Evolutionary conservation across 2,113 vertebrate genomes (phyloP).

Genomic region (Cyprinodon tularosa): DNA sequence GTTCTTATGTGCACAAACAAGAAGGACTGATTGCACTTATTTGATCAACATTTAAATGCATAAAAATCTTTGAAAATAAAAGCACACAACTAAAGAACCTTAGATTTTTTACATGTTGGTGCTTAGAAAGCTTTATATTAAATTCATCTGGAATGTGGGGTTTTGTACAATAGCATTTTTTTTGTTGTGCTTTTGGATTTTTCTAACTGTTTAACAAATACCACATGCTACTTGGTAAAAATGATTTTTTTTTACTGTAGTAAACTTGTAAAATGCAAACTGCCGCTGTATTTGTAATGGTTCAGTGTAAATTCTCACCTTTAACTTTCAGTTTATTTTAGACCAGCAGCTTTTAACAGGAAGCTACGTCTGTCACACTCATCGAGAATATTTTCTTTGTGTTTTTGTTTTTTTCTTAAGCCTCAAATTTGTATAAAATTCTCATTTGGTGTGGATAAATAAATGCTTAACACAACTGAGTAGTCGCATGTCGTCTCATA

Average conservation of each 20-base stretch:
- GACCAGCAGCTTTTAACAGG: background rate
- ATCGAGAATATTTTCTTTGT: background rate
- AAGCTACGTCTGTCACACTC: background rate
- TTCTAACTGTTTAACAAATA: constrained; percentile 59
- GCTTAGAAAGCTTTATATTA: constrained; percentile 46
- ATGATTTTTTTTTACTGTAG: constrained; percentile 14
- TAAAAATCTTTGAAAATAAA: constrained; percentile 17
- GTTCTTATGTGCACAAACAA: background rate
- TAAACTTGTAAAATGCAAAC: constrained; percentile 57
- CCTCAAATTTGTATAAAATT: constrained; percentile 25
- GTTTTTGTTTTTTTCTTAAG: background rate
- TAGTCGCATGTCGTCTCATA: background rate
- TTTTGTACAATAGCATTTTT: constrained; percentile 67
- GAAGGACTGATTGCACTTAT: background rate
- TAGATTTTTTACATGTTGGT: constrained; percentile 19
- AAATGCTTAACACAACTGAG: constrained; percentile 56
- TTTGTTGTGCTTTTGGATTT: constrained; percentile 34
- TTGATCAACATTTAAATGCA: constrained; percentile 11
- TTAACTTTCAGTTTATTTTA: background rate
- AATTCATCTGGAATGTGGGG: constrained; percentile 5
- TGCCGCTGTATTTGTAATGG: constrained; percentile 33
- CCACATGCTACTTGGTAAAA: constrained; percentile 36
- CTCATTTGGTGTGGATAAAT: constrained; percentile 57
- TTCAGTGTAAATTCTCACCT: constrained; percentile 33
- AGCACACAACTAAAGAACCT: constrained; percentile 17